Conservation (phyloP, 1,140 invertebrate species). For the Drosophila pseudoobscura region DNA sequence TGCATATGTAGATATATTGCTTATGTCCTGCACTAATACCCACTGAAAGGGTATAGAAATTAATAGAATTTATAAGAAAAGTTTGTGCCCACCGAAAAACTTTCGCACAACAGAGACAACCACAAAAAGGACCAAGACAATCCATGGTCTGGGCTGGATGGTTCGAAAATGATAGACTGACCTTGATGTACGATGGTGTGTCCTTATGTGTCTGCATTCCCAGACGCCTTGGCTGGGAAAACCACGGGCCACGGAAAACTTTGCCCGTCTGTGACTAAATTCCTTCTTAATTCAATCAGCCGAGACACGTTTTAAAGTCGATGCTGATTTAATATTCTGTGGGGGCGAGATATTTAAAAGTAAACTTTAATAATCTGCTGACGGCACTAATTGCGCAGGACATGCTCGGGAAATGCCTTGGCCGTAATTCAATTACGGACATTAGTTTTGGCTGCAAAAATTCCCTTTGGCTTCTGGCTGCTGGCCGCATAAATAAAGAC, state of each 20-base stretch:
- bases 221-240: constrained; percentile 34
- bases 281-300: constrained; percentile 42
- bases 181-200: constrained; percentile 19
- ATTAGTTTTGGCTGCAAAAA: constrained; percentile 28
- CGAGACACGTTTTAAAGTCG: constrained; percentile 33
- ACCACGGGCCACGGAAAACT: constrained; percentile 42
- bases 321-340: constrained; percentile 43
- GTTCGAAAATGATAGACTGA: constrained; percentile 48
- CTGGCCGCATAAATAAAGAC: background rate
- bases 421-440: constrained; percentile 37
- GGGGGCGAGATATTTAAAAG: constrained; percentile 36
- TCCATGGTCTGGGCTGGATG: constrained; percentile 15
- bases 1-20: no score
- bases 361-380: constrained; percentile 44
- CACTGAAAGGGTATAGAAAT: constrained; percentile 3
- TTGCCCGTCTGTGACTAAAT: constrained; percentile 22
- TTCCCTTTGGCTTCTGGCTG: background rate
- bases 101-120: constrained; percentile 19
- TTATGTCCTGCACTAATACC: no score
- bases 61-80: constrained; percentile 50
- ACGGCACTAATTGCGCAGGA: constrained; percentile 41
- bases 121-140: constrained; percentile 9
- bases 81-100: constrained; percentile 38
- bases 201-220: constrained; percentile 50
- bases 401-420: constrained; percentile 16